Conservation (phyloP, 2,888 invertebrate genomes). For the Plemyria rubiginata region DNA sequence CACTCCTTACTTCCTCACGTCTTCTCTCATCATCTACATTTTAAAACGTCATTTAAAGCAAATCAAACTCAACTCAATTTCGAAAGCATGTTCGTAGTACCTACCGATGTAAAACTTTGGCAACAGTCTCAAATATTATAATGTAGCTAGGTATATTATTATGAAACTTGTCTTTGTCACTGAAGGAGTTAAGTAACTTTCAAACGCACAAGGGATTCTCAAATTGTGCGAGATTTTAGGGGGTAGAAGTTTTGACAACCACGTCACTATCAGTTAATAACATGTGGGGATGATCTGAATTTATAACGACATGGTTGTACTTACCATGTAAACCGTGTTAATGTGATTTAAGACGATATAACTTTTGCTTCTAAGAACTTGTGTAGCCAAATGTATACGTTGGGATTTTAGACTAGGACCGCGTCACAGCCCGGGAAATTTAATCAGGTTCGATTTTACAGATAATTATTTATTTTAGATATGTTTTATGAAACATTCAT, state of each 20-base stretch:
- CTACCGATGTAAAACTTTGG: conserved; percentile 27
- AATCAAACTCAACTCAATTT: conserved; percentile 6
- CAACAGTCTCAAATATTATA: conserved; percentile 39
- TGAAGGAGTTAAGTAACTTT: conserved; percentile 66
- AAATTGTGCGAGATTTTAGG: conserved; percentile 62
- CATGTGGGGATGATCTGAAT: conserved; percentile 67
- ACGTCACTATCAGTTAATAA: conserved; percentile 81
- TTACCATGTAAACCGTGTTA: conserved; percentile 22
- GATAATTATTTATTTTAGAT: neutral
- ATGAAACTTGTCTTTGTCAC: conserved; percentile 59
- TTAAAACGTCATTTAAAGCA: neutral
- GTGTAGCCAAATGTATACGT: neutral
- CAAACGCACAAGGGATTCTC: conserved; percentile 74
- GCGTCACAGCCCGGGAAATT: neutral
- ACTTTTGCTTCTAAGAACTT: conserved; percentile 10
- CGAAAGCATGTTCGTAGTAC: conserved; percentile 21
- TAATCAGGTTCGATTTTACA: neutral
- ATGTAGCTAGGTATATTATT: conserved; percentile 46
- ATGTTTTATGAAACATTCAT: neutral
- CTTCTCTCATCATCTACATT: neutral
- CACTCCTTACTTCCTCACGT: neutral
- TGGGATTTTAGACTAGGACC: neutral
- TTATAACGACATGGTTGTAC: conserved; percentile 55
- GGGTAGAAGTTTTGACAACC: conserved; percentile 73
- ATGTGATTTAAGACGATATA: conserved; percentile 19